phyloP scores from a whole-genome alignment of 2,888 invertebrate genomes.

The Amiota minor region DNA sequence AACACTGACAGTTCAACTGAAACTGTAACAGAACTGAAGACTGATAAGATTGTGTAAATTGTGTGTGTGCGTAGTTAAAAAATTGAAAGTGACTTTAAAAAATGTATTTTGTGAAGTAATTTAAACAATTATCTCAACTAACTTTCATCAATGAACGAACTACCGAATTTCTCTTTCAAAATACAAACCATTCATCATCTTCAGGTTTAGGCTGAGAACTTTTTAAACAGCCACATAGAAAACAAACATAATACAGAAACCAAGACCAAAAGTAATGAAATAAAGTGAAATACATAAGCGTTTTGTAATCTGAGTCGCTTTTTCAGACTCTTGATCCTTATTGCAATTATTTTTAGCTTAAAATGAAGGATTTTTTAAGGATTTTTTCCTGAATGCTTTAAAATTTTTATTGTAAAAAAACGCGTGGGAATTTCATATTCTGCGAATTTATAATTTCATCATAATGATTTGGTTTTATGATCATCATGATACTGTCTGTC shows the following conservation, averaged over 20 bases:
- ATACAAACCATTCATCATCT: too few relatives aligned
- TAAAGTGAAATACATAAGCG: background rate
- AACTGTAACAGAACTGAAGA: too few relatives aligned
- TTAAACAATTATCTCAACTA: too few relatives aligned
- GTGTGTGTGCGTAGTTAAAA: too few relatives aligned
- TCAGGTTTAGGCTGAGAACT: background rate
- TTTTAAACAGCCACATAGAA: background rate
- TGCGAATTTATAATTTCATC: constrained; percentile 46
- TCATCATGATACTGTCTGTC: too few relatives aligned
- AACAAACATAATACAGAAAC: background rate
- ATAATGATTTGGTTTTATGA: too few relatives aligned
- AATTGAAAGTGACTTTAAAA: too few relatives aligned
- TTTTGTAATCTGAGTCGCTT: constrained; percentile 20
- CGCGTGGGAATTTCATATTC: constrained; percentile 61
- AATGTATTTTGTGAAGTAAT: too few relatives aligned
- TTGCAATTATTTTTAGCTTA: constrained; percentile 11
- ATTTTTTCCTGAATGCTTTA: background rate
- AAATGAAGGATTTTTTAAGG: background rate
- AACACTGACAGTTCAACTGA: too few relatives aligned
- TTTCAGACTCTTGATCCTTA: background rate
- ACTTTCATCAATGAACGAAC: too few relatives aligned
- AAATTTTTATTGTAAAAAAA: constrained; percentile 48
- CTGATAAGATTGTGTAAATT: too few relatives aligned
- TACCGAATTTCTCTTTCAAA: too few relatives aligned
- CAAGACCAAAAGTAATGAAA: background rate